A percentile compares a stretch with the other conserved stretches of the same genome.
These are phyloP conservation scores for Tetramorium parvispinum DNA, from an alignment of 1,140 invertebrate species.

Conservation along the genomic window DNA sequence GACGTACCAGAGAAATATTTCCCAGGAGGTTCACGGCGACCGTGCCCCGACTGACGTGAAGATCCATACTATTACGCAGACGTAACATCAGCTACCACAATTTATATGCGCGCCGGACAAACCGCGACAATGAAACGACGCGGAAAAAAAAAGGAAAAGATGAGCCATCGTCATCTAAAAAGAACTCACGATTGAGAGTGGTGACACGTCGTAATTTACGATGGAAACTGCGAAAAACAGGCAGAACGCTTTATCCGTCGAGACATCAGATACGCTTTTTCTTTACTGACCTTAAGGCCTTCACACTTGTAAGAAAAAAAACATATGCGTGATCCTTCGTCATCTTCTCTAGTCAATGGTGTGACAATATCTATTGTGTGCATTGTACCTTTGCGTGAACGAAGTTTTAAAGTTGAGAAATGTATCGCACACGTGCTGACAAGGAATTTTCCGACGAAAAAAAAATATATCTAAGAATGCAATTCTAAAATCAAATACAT, in stretches of 20 bases:
- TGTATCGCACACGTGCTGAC: background rate
- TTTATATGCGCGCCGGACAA: constrained; percentile 57
- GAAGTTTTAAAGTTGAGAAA: background rate
- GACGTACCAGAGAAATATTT: constrained; percentile 42
- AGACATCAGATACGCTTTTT: background rate
- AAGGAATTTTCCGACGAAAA: background rate
- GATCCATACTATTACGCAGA: constrained; percentile 46
- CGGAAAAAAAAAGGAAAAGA: constrained; percentile 12
- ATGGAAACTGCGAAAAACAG: constrained; percentile 54
- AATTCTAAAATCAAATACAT: background rate
- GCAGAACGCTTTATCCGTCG: constrained; percentile 44
- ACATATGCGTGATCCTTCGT: constrained; percentile 21
- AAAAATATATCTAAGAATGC: background rate
- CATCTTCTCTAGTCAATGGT: constrained; percentile 23
- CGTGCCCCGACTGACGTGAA: constrained; percentile 13
- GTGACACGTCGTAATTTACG: constrained; percentile 44
- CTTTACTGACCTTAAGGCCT: background rate
- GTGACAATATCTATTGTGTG: constrained; percentile 32
- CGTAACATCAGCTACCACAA: constrained; percentile 45
- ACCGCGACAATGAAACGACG: constrained; percentile 64
- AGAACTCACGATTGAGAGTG: constrained; percentile 37
- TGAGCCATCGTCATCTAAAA: constrained; percentile 50
- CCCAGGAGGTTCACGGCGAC: constrained; percentile 41
- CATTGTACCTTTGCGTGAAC: constrained; percentile 23
- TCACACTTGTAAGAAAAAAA: background rate